Conservation (phyloP, 2,797 vertebrate genomes). For the Melanotaenia maccullochi region DNA sequence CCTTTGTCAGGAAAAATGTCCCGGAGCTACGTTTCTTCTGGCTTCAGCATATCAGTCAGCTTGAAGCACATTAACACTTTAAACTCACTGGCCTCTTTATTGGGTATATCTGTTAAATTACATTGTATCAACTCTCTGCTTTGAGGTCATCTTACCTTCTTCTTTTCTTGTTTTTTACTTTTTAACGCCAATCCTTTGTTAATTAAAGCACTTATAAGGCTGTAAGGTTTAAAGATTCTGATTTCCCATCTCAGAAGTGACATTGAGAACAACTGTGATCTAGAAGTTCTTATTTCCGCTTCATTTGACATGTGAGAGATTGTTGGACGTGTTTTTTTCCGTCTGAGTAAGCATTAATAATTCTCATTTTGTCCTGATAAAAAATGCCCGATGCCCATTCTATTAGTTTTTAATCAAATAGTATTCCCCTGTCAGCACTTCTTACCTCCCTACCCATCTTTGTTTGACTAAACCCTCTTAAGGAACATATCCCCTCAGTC, state of each 20-base stretch:
- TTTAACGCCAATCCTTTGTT: constrained; percentile 22
- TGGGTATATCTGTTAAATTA: too few species aligned
- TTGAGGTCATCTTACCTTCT: not conserved
- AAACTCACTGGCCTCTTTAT: too few species aligned
- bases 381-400: constrained; percentile 19
- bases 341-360: constrained; percentile 19
- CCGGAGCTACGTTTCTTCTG: too few species aligned
- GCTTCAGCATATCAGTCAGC: too few species aligned
- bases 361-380: constrained; percentile 37
- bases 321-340: constrained; percentile 22
- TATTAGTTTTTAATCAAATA: constrained; percentile 33
- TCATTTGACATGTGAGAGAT: constrained; percentile 22
- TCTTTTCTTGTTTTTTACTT: not conserved
- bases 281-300: constrained; percentile 9
- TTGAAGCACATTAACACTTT: too few species aligned
- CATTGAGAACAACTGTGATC: constrained; percentile 1
- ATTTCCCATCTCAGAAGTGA: not conserved
- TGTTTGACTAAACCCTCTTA: constrained; percentile 53
- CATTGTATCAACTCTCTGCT: not conserved
- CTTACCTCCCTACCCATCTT: constrained; percentile 38
- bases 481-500: constrained; percentile 48
- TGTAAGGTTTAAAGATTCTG: not conserved
- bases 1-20: too few species aligned
- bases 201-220: constrained; percentile 18
- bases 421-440: constrained; percentile 31